Base-by-base conservation (phyloP, 1,140 invertebrate genomes). In the Rhagoletis zephyria region DNA sequence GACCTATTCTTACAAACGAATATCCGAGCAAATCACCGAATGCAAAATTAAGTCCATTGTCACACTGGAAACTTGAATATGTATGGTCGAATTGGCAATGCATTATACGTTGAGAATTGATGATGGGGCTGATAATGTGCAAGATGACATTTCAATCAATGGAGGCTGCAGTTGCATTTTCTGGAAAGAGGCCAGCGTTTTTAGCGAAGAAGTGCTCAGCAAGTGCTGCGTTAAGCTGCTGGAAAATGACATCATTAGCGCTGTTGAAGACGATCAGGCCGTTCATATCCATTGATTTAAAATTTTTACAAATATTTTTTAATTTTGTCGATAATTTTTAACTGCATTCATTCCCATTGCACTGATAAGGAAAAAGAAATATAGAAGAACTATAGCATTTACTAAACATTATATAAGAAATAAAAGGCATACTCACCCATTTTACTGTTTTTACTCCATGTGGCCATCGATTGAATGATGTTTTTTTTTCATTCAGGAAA, bases 61-160 rank as follows among this genome's bases (percentile, higher is more conserved):
- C 94, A 92, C 96, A 97, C 89, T 95, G 95, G 86, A 97, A 95
- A 1, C 95, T 95, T 1, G 95, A 95, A 60, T 97, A 97, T 0
- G 96, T 96, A 91, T 97, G 97, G 61, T 96, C 96, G 93, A 97
- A 96, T 89, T 97, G 96, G 12, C 95, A 96, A 89, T 95, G 95
- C 96, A 97, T 97, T 59, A 97, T 95, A 88, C 96, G 94, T 88
- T 97, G 96, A 1, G 97, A 97, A 14, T 96, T 96, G n/a, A 97
- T 95, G 87, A 97, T 94, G 1, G 97, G 97, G 30, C 96, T 96
- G 93, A 97, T 97, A 51, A 97, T 93, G 93, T 97, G 97, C 90
- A 97, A 95, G 42, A 97, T 93, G 10, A 97, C 93, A 93, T 97
- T 96, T 77, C 94, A 92, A 92, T 94, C 94, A 4, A 81, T 81